phyloP scores from a whole-genome alignment of 2,888 invertebrate species.

The Melolontha melolontha region DNA sequence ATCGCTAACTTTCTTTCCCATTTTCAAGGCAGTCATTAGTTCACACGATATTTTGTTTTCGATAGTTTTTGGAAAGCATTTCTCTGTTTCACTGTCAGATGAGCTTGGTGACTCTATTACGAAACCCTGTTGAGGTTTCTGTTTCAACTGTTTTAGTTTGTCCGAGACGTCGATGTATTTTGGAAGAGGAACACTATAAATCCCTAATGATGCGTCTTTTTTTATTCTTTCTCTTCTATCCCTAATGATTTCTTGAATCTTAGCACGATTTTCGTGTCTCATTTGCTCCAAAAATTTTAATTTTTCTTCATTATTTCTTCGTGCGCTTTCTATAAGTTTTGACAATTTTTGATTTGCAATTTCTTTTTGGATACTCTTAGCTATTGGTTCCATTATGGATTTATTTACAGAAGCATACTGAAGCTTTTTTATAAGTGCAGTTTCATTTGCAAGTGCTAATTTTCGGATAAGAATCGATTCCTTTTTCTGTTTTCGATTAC shows the following conservation, averaged over 20 bases:
- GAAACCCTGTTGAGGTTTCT: slow-evolving; percentile 40
- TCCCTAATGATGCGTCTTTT: slow-evolving; percentile 55
- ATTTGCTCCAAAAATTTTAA: slow-evolving; percentile 37
- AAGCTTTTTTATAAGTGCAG: neutral
- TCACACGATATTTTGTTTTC: slow-evolving; percentile 39
- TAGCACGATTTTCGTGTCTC: slow-evolving; percentile 38
- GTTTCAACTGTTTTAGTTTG: slow-evolving; percentile 50
- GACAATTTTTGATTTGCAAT: slow-evolving; percentile 1
- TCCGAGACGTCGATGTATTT: slow-evolving; percentile 52
- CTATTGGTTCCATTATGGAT: neutral
- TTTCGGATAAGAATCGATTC: neutral
- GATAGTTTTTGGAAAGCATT: neutral
- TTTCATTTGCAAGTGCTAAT: neutral
- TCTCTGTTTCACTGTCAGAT: slow-evolving; percentile 42
- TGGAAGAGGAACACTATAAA: slow-evolving; percentile 53
- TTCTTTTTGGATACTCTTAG: slow-evolving; percentile 8
- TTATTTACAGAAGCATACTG: neutral
- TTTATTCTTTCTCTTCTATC: slow-evolving; percentile 44
- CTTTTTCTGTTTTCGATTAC: neutral
- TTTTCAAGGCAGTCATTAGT: slow-evolving; percentile 40
- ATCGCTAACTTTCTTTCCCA: slow-evolving; percentile 42
- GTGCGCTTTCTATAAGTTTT: slow-evolving; percentile 15
- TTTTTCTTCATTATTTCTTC: slow-evolving; percentile 30
- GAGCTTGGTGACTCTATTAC: slow-evolving; percentile 22
- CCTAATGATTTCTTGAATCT: slow-evolving; percentile 38